phyloP scores from a whole-genome alignment of 2,888 invertebrate species.

The Neoscelio sp. region DNA sequence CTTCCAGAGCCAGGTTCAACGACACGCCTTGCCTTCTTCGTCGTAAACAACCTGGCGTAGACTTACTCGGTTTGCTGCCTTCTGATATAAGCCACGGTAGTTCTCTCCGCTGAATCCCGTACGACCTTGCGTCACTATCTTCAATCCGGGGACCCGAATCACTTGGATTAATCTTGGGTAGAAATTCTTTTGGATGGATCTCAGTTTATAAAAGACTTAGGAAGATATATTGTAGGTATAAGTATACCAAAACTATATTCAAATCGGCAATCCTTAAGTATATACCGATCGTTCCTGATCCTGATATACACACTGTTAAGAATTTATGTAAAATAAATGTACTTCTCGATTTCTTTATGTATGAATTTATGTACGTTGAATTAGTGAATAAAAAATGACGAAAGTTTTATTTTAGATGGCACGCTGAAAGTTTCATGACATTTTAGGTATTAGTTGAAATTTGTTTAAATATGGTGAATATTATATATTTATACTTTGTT shows the following conservation, averaged over 20 bases:
- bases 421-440: no score
- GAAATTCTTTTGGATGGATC: conserved; percentile 53
- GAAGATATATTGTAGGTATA: conserved; percentile 43
- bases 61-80: conserved; percentile 76
- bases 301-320: conserved; percentile 54
- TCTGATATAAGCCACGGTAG: conserved; percentile 75
- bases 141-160: conserved; percentile 54
- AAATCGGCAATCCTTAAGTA: conserved; percentile 34
- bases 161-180: conserved; percentile 50
- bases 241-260: conserved; percentile 54
- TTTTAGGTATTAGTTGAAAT: no score
- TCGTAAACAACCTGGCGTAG: conserved; percentile 82
- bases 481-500: no score
- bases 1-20: conserved; percentile 78
- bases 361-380: conserved; percentile 24
- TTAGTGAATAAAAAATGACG: conserved; percentile 10
- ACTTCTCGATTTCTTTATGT: conserved; percentile 44
- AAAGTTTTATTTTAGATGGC: no score
- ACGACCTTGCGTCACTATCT: conserved; percentile 62
- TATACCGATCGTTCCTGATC: conserved; percentile 39
- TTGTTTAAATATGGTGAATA: no score
- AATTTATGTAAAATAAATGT: conserved; percentile 49
- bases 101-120: conserved; percentile 65
- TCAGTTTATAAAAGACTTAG: conserved; percentile 47
- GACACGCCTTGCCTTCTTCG: conserved; percentile 81